Conservation (phyloP, 2,113 vertebrate genomes). For the Podocnemis expansa region DNA sequence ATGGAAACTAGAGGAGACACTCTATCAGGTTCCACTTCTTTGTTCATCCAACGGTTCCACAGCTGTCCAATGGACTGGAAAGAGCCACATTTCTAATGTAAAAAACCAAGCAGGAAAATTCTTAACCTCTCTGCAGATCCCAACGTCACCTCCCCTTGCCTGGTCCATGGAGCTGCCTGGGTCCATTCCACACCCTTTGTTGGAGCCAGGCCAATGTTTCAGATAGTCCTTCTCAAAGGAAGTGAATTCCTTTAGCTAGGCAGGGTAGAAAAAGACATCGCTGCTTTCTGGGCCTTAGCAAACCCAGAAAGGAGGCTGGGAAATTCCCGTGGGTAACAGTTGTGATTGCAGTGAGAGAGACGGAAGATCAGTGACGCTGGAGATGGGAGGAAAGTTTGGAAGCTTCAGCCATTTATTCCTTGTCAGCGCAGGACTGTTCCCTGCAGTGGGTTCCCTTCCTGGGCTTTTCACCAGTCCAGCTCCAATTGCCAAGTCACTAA, state of each 20-base stretch:
- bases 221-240: not conserved
- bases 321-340: not conserved
- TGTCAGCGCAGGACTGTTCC: too few relatives aligned
- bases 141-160: not conserved
- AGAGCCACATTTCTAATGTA: not conserved
- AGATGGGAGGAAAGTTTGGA: not conserved
- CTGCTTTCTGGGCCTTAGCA: not conserved
- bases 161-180: not conserved
- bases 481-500: too few relatives aligned
- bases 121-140: not conserved
- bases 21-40: not conserved
- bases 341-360: not conserved
- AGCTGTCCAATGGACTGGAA: not conserved
- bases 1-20: not conserved
- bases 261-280: not conserved
- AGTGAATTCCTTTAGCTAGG: not conserved
- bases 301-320: not conserved
- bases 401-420: too few relatives aligned
- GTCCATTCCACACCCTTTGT: not conserved
- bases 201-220: rapidly evolving
- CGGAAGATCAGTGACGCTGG: not conserved
- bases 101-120: constrained; percentile 16
- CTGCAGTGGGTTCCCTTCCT: too few relatives aligned
- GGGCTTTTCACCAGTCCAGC: too few relatives aligned
- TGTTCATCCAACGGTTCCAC: not conserved